Evolutionary conservation across 2,797 vertebrate species (phyloP).

Genomic region (Sardinella longiceps): DNA sequence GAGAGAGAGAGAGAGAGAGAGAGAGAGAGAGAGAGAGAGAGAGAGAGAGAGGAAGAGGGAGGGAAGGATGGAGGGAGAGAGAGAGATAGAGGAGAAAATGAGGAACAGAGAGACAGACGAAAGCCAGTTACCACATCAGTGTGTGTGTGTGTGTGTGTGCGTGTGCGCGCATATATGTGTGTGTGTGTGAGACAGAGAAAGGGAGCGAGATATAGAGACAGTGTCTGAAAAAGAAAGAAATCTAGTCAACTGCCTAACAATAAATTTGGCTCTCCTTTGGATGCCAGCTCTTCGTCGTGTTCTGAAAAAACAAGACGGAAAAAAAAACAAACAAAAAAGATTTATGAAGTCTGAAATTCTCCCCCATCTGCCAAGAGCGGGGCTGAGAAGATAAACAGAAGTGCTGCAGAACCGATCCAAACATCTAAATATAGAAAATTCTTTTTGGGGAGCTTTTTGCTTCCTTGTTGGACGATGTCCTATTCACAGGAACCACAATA

Average conservation of each 20-base stretch:
- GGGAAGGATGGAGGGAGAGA: not conserved
- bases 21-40: not conserved
- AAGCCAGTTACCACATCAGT: not conserved
- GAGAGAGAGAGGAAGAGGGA: not conserved
- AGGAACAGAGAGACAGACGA: not conserved
- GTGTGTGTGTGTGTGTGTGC: not conserved
- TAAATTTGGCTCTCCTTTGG: not conserved
- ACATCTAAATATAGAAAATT: not conserved
- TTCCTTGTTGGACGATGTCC: not conserved
- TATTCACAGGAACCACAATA: not conserved
- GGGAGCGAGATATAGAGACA: not conserved
- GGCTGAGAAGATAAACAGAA: not conserved
- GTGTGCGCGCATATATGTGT: not conserved
- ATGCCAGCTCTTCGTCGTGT: not conserved
- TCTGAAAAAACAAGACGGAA: not conserved
- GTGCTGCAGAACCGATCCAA: not conserved
- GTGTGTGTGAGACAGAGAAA: not conserved
- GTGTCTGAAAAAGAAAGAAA: not conserved
- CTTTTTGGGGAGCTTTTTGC: not conserved
- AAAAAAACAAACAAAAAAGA: not conserved
- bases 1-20: not conserved
- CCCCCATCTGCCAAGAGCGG: not conserved
- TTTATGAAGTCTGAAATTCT: conserved; percentile 1
- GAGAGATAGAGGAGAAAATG: not conserved
- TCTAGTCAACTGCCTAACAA: not conserved